These are phyloP conservation scores for Pogonocichla stellata DNA, from an alignment of 2,113 vertebrate genomes.

Conservation along the genomic window DNA sequence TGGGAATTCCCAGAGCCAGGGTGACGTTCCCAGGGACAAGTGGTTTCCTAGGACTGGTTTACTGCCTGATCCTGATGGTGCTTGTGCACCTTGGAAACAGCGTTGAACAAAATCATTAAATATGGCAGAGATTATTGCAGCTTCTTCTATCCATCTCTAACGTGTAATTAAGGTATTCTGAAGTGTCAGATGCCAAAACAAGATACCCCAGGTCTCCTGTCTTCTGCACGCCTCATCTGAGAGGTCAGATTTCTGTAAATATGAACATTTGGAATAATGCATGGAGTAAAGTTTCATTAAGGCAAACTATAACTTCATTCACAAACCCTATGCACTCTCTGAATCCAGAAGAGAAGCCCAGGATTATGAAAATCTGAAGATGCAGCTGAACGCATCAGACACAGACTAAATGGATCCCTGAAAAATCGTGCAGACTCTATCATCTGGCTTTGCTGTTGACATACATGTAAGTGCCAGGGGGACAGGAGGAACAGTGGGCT, in stretches of 20 bases:
- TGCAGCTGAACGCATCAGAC: neutral
- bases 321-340: neutral
- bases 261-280: neutral
- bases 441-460: neutral
- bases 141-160: neutral
- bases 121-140: neutral
- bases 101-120: neutral
- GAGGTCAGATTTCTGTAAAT: neutral
- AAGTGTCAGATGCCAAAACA: neutral
- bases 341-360: neutral
- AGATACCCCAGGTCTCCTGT: neutral
- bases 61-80: too few relatives aligned
- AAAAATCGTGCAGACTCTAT: neutral
- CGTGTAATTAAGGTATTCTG: neutral
- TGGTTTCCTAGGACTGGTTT: neutral
- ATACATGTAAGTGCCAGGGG: fast-evolving
- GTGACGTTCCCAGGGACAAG: neutral
- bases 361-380: neutral
- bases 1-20: neutral
- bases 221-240: neutral
- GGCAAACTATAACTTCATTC: neutral
- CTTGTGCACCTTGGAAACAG: neutral
- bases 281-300: neutral
- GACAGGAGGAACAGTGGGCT: neutral
- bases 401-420: neutral